These are phyloP conservation scores for Autographa pulchrina DNA, from an alignment of 2,888 invertebrate genomes.

Conservation along the genomic window DNA sequence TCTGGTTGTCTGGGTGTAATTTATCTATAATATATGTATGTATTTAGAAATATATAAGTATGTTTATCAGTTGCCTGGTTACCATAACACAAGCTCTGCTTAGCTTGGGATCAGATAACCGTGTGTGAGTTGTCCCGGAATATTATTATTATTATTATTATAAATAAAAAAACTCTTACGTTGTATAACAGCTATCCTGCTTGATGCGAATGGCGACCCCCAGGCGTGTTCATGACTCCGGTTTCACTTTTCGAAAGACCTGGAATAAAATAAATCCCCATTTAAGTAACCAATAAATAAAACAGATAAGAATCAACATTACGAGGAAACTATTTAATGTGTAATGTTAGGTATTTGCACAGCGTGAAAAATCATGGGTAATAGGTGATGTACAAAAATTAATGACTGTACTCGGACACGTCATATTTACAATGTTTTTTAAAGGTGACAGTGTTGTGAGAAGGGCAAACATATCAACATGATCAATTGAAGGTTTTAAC, in stretches of 20 bases:
- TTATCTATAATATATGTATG: too few relatives aligned
- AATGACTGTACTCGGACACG: slow-evolving; percentile 29
- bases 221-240: slow-evolving; percentile 79
- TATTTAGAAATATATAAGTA: too few relatives aligned
- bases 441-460: slow-evolving; percentile 17
- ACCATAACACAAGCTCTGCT: too few relatives aligned
- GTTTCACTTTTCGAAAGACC: slow-evolving; percentile 67
- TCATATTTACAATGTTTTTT: slow-evolving; percentile 26
- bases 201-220: slow-evolving; percentile 82
- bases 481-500: too few relatives aligned
- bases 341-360: slow-evolving; percentile 19
- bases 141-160: too few relatives aligned
- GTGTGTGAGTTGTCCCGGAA: too few relatives aligned
- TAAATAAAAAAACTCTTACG: slow-evolving; percentile 71
- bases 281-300: slow-evolving; percentile 13
- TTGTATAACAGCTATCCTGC: slow-evolving; percentile 81
- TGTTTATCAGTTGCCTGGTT: too few relatives aligned
- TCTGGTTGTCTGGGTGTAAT: too few relatives aligned
- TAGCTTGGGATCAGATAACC: too few relatives aligned
- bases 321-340: not conserved
- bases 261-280: slow-evolving; percentile 66
- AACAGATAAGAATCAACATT: slow-evolving; percentile 3
- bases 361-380: slow-evolving; percentile 38
- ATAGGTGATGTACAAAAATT: slow-evolving; percentile 33
- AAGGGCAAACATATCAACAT: not conserved